A percentile compares a stretch with the other conserved stretches of the same genome.
These are phyloP conservation scores for Serilophus lunatus DNA, from an alignment of 2,113 vertebrate species.

Conservation along the genomic window DNA sequence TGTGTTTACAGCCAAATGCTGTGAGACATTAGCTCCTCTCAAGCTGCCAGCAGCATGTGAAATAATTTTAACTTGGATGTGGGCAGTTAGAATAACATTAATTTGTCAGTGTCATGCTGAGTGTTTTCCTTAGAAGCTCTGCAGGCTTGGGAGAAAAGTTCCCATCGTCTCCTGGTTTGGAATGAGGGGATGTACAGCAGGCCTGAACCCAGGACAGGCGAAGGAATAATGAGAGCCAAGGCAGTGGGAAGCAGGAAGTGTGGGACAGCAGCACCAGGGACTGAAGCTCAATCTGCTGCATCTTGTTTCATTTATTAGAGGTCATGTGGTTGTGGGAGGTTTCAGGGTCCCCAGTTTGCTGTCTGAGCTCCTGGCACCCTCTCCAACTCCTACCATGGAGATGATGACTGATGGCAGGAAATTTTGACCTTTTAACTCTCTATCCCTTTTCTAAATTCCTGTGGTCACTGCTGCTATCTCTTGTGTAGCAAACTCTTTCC, in stretches of 20 bases:
- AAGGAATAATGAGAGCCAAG: background rate
- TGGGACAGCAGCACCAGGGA: background rate
- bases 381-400: background rate
- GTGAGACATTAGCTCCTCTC: background rate
- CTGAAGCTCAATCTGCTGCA: background rate
- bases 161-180: background rate
- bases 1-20: background rate
- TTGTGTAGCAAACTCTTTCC: background rate
- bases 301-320: background rate
- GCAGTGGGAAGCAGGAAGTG: background rate
- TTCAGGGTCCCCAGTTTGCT: background rate
- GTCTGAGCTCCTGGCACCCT: background rate
- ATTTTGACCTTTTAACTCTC: conserved; percentile 47
- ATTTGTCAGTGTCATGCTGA: background rate
- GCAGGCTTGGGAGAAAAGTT: background rate
- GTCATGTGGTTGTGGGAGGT: background rate
- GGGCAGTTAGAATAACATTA: background rate
- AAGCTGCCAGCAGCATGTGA: background rate
- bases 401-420: conserved; percentile 23
- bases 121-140: background rate
- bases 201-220: background rate
- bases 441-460: conserved; percentile 56
- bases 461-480: conserved; percentile 42
- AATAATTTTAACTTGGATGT: conserved; percentile 6
- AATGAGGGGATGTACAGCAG: background rate